Conservation (phyloP, 2,797 vertebrate species). For the Dendrocincla fuliginosa region DNA sequence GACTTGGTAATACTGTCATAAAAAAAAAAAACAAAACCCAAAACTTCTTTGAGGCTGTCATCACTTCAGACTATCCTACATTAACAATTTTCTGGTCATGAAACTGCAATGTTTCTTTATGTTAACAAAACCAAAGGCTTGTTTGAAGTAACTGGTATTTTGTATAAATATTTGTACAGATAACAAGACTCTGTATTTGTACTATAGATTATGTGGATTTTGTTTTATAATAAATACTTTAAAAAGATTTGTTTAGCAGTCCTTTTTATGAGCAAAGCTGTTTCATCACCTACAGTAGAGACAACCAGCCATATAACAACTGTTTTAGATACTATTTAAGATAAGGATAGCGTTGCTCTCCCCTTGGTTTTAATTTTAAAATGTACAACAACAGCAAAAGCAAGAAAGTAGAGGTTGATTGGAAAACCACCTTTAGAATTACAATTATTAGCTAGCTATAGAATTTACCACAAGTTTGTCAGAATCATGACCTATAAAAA, state of each 20-base stretch:
- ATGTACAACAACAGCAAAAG: not conserved
- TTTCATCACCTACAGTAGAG: not conserved
- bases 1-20: not conserved
- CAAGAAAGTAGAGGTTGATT: not conserved
- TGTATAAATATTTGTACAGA: conserved; percentile 66
- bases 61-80: not conserved
- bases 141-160: conserved; percentile 56
- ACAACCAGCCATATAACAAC: not conserved
- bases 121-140: conserved; percentile 51
- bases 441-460: not conserved
- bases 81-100: not conserved
- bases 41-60: not conserved
- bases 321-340: not conserved
- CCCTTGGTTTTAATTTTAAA: not conserved
- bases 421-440: not conserved
- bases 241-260: conserved; percentile 16
- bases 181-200: conserved; percentile 64
- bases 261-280: not conserved
- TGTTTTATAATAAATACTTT: conserved; percentile 71
- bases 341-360: not conserved
- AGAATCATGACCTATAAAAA: not conserved
- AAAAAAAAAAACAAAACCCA: not conserved
- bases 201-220: conserved; percentile 58
- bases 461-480: not conserved
- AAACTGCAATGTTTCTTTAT: not conserved